Evolutionary conservation across 2,888 invertebrate genomes (phyloP).

Genomic region (Sinohyriopsis cumingii): DNA sequence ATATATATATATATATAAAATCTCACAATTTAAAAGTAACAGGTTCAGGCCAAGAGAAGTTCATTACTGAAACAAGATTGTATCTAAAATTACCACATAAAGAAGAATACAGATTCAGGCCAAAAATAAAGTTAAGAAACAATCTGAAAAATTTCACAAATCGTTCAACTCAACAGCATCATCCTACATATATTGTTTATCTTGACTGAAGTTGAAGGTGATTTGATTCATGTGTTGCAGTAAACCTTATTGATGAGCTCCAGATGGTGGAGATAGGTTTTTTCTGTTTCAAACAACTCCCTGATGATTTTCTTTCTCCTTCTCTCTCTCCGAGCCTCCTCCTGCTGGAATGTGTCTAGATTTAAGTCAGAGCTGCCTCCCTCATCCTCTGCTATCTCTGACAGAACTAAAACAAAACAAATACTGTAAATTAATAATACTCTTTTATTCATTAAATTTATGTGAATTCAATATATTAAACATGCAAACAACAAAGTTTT

Average conservation of each 20-base stretch:
- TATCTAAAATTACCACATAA: no score
- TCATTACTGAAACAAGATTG: no score
- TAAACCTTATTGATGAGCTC: constrained; percentile 78
- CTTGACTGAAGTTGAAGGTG: not conserved
- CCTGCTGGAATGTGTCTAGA: constrained; percentile 28
- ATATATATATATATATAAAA: no score
- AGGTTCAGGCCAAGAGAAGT: no score
- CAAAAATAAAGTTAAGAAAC: no score
- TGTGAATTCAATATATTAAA: not conserved
- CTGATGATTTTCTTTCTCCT: constrained; percentile 75
- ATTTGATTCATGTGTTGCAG: not conserved
- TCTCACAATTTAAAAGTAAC: no score
- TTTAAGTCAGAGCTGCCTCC: constrained; percentile 18
- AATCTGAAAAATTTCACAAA: no score
- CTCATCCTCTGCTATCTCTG: constrained; percentile 42
- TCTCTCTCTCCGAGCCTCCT: constrained; percentile 48
- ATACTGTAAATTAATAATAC: not conserved
- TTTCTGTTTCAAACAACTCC: constrained; percentile 82
- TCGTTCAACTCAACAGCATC: no score
- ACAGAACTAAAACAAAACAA: constrained; percentile 34
- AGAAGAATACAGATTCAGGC: no score
- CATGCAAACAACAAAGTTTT: not conserved
- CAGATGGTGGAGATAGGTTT: constrained; percentile 80
- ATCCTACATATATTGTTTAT: not conserved
- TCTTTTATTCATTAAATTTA: not conserved